Base-by-base conservation (phyloP, 2,113 vertebrate genomes). In the Cepphus grylle region DNA sequence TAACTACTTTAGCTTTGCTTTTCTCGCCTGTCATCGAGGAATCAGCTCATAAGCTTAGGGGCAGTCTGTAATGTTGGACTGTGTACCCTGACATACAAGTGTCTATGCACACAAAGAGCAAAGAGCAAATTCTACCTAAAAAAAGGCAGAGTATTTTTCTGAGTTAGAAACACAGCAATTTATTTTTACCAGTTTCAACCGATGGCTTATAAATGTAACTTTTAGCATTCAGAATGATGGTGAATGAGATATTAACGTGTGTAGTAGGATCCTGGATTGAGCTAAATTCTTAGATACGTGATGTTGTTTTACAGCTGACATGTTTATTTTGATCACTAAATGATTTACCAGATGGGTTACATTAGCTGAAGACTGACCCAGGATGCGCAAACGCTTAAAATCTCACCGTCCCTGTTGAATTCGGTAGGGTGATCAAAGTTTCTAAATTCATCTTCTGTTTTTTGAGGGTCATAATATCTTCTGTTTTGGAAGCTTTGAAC, bases 1-100 rank as follows among this genome's bases (percentile, higher is more conserved):
- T 67, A 83, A 70, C 76, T 92, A 62, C 42, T 87, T 94, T 53
- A 95, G 40, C 18, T 93, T 95, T 94, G 9, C 13, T 93, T 96
- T 95, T 87, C 29, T 69, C 11, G 63, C 62, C 50, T 84, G 25
- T 53, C 53, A 81, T 69, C 53, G 16, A 67, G 36, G 40, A 94
- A 93, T 73, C 0, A 43, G 12, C 40, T 76, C 55, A 49, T 32
- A 62, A 94, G 36, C 9, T 40, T 70, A 61, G 45, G 36, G 43
- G 42, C 12, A 72, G 15, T n/a, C 69, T 70, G 30, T 27, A 45
- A 45, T 56, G 36, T 19, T 23, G 4, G 18, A 9, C 34, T 42
- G 15, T 50, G 92, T 91, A 67, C 80, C 65, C 62, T 70, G 36
- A 58, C 38, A 16, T 19, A 32, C 9, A 93, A 73, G 49, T 34